These are phyloP conservation scores for Gadus macrocephalus DNA, from an alignment of 2,113 vertebrate genomes.

Conservation along the genomic window DNA sequence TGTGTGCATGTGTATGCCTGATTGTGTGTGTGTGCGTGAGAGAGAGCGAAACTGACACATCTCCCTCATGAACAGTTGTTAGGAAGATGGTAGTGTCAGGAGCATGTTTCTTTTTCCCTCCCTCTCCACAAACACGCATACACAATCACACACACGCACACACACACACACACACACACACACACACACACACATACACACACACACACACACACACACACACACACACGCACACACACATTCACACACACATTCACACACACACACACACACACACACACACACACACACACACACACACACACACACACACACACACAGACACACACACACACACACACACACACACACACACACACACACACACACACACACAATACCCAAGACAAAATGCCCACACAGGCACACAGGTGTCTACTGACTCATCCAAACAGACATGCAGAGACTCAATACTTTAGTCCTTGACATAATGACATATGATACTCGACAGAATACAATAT, in stretches of 20 bases:
- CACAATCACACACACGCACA: not conserved
- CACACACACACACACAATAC: not conserved
- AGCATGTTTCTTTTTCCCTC: conserved; percentile 25
- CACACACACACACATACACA: not conserved
- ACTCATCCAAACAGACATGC: not conserved
- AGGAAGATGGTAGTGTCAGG: conserved; percentile 6
- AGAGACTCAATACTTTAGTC: conserved; percentile 1
- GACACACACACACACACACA: conserved; percentile 5
- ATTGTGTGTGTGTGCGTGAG: conserved; percentile 12
- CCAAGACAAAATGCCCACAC: not conserved
- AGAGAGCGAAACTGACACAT: not conserved
- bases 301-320: not conserved
- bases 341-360: not conserved
- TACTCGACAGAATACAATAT: conserved; percentile 21
- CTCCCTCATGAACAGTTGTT: conserved; percentile 17
- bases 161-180: conserved; percentile 1
- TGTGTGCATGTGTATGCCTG: conserved; percentile 3
- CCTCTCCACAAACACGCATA: conserved; percentile 22
- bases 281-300: not conserved
- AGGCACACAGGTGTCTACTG: conserved; percentile 2
- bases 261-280: not conserved
- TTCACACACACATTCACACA: not conserved
- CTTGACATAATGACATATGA: conserved; percentile 30
- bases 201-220: conserved; percentile 5
- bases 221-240: not conserved